phyloP scores from a whole-genome alignment of 1,140 invertebrate genomes.

The Eciton burchellii region DNA sequence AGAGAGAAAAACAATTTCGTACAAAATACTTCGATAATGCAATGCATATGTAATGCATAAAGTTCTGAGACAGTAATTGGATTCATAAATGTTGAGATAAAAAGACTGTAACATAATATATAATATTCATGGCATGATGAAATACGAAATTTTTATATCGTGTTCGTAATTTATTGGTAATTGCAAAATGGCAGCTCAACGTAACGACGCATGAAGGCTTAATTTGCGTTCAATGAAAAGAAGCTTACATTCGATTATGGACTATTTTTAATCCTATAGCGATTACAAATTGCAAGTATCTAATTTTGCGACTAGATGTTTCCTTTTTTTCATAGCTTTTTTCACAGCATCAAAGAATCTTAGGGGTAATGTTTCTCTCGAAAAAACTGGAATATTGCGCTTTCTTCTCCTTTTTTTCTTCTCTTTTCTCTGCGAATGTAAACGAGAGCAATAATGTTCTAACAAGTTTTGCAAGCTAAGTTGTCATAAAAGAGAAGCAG shows the following conservation, averaged over 20 bases:
- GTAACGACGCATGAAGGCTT: no score
- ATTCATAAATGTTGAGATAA: background rate
- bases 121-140: background rate
- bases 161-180: background rate
- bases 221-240: background rate
- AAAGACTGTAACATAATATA: background rate
- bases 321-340: no score
- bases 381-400: no score
- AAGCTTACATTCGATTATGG: background rate
- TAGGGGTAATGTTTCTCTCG: background rate
- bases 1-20: background rate
- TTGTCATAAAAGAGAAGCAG: no score
- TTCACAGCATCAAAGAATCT: background rate
- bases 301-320: background rate
- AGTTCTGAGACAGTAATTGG: background rate
- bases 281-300: background rate
- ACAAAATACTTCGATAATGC: background rate
- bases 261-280: background rate
- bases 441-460: no score
- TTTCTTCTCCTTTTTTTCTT: no score
- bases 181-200: background rate
- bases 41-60: background rate
- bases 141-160: background rate
- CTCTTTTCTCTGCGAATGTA: no score
- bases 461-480: no score